Percentiles rank a stretch among this genome's conserved stretches.
Evolutionary conservation across 1,140 invertebrate genomes (phyloP).

Genomic region (Lysiphlebus fabarum): DNA sequence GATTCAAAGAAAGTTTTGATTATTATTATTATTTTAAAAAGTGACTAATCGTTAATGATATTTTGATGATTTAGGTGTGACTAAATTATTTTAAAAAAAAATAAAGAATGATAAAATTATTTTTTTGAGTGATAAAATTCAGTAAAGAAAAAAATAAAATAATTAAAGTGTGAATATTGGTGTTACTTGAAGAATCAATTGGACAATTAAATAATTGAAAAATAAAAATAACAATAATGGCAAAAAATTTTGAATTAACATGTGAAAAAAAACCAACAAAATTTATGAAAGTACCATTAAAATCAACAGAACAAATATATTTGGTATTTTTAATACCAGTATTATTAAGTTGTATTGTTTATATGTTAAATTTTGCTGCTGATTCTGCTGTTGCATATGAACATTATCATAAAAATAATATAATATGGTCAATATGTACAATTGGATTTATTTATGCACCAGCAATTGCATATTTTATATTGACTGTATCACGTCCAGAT

Average conservation of each 20-base stretch:
- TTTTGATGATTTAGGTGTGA: no score
- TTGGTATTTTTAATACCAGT: conserved; percentile 53
- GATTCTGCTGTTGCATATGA: conserved; percentile 54
- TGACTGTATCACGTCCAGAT: conserved; percentile 59
- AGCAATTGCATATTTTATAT: conserved; percentile 55
- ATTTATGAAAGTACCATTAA: conserved; percentile 47
- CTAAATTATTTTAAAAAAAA: no score
- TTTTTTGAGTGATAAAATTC: not conserved
- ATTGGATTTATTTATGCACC: conserved; percentile 56
- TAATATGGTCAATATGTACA: conserved; percentile 53
- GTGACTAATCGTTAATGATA: no score
- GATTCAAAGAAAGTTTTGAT: no score
- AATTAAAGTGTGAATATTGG: not conserved
- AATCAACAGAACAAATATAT: conserved; percentile 54
- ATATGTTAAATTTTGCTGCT: conserved; percentile 51
- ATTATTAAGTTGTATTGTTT: conserved; percentile 47
- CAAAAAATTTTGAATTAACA: conserved; percentile 27
- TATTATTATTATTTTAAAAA: no score
- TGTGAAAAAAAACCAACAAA: conserved; percentile 36
- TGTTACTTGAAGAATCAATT: not conserved
- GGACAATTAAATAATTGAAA: not conserved
- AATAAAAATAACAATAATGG: conserved; percentile 28
- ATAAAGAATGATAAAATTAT: not conserved
- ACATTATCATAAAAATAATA: conserved; percentile 52
- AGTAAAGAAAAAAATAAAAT: no score